phyloP scores from a whole-genome alignment of 2,888 invertebrate genomes.

The Caenorhabditis sp. region DNA sequence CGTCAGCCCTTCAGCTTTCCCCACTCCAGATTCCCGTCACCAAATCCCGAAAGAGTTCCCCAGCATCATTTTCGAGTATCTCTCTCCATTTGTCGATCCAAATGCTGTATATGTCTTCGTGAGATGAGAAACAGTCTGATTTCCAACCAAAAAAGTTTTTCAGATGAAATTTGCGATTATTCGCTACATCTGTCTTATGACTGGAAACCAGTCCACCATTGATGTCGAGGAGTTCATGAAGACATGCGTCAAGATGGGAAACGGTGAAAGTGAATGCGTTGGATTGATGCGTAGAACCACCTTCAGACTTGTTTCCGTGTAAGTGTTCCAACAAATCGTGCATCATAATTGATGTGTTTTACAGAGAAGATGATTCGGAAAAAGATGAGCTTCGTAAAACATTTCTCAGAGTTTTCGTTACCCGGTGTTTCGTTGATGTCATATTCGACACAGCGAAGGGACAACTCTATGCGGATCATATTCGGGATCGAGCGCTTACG shows the following conservation, averaged over 20 bases:
- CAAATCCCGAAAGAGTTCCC: constrained; percentile 46
- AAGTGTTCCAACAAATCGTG: constrained; percentile 1
- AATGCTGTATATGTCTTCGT: constrained; percentile 47
- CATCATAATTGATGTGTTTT: background rate
- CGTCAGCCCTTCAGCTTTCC: constrained; percentile 12
- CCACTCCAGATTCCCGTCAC: background rate
- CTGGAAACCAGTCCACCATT: background rate
- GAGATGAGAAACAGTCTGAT: constrained; percentile 4
- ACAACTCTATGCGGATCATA: background rate
- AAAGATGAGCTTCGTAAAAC: constrained; percentile 18
- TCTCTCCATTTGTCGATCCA: constrained; percentile 42
- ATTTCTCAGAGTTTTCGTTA: constrained; percentile 44
- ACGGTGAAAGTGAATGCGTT: constrained; percentile 25
- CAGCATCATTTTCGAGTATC: constrained; percentile 48
- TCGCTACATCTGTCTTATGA: constrained; percentile 23
- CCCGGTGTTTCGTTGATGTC: constrained; percentile 38
- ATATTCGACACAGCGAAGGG: constrained; percentile 44
- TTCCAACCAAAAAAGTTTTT: background rate
- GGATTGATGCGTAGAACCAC: constrained; percentile 56
- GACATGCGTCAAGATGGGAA: constrained; percentile 3
- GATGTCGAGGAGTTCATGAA: constrained; percentile 56
- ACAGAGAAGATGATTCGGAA: background rate
- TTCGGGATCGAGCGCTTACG: constrained; percentile 31
- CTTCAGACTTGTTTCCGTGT: constrained; percentile 31
- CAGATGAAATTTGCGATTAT: constrained; percentile 48